Evolutionary conservation across 2,888 invertebrate species (phyloP).

Genomic region (Morpho helenor): DNA sequence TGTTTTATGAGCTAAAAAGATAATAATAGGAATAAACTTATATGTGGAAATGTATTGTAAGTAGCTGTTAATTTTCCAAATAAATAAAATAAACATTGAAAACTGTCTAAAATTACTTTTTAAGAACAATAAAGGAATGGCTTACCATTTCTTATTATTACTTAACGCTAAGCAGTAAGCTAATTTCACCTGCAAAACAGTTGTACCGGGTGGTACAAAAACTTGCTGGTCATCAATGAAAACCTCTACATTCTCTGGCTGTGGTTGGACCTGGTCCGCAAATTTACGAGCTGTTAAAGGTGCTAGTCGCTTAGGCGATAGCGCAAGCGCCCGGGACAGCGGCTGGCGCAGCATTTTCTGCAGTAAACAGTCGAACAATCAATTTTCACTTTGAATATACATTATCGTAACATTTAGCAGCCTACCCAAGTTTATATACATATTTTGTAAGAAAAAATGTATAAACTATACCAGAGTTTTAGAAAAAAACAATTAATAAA

Average conservation of each 20-base stretch:
- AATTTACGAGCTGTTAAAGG: conserved; percentile 67
- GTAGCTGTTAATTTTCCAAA: too few species aligned
- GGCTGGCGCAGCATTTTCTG: conserved; percentile 88
- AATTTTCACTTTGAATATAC: background rate
- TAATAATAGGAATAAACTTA: too few species aligned
- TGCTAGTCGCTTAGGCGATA: conserved; percentile 60
- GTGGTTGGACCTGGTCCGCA: conserved; percentile 69
- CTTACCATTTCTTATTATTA: too few species aligned
- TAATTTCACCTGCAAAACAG: conserved; percentile 91
- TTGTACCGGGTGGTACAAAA: conserved; percentile 96
- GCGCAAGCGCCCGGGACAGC: conserved; percentile 82
- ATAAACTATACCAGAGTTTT: background rate
- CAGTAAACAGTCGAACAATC: conserved; percentile 26
- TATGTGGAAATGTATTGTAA: too few species aligned
- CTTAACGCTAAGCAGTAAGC: too few species aligned
- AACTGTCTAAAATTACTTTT: too few species aligned
- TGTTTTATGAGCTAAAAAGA: too few species aligned
- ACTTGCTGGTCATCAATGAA: conserved; percentile 98
- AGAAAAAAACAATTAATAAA: conserved; percentile 1
- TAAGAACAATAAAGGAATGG: too few species aligned
- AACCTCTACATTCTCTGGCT: conserved; percentile 92
- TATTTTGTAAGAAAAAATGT: background rate
- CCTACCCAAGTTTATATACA: background rate
- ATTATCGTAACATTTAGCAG: background rate
- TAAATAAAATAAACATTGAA: too few species aligned